A percentile compares a stretch with the other conserved stretches of the same genome.
Conservation (phyloP, 2,888 invertebrate genomes). For the Schizotus pectinicornis region DNA sequence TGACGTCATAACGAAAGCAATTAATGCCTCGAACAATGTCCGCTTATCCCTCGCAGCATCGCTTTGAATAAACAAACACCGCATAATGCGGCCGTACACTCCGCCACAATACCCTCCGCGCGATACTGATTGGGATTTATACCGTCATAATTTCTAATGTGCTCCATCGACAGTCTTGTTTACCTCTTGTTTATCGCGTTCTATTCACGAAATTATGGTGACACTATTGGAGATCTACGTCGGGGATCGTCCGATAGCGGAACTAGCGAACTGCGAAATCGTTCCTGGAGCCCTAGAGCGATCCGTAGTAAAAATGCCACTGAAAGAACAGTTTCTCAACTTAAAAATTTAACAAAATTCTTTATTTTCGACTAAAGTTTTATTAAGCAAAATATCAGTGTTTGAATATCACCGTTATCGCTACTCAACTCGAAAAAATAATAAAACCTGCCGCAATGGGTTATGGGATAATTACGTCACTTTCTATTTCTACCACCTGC, state of each 20-base stretch:
- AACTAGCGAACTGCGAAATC: conserved; percentile 43
- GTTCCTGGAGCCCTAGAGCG: conserved; percentile 32
- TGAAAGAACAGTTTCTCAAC: too few species aligned
- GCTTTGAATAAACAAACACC: conserved; percentile 50
- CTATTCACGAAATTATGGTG: conserved; percentile 50
- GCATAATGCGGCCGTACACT: conserved; percentile 43
- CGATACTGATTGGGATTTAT: conserved; percentile 53
- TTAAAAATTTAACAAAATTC: too few species aligned
- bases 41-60: conserved; percentile 47
- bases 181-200: conserved; percentile 50
- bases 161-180: conserved; percentile 44
- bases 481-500: too few species aligned
- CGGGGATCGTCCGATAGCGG: conserved; percentile 39
- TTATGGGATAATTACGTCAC: too few species aligned
- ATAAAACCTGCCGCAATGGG: too few species aligned
- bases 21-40: conserved; percentile 49
- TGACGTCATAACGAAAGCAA: conserved; percentile 45
- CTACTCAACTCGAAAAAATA: too few species aligned
- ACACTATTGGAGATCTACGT: conserved; percentile 44
- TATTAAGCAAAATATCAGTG: too few species aligned
- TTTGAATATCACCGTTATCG: too few species aligned
- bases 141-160: conserved; percentile 53
- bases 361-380: too few species aligned
- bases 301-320: neutral
- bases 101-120: conserved; percentile 41